phyloP scores from a whole-genome alignment of 2,797 vertebrate species.

The Sebastes steindachneri region DNA sequence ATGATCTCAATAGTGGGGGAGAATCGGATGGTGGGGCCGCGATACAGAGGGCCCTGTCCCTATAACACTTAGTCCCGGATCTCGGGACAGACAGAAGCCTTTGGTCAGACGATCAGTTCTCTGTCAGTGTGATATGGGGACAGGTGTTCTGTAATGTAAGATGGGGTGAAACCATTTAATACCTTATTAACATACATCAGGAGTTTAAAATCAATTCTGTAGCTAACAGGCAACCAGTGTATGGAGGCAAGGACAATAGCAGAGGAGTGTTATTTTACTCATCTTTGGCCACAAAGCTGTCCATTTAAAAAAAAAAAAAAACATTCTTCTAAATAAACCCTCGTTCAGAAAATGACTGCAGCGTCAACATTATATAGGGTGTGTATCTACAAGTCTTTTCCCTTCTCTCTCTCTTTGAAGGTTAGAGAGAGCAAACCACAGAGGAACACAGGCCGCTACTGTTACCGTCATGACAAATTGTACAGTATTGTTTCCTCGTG shows the following conservation, averaged over 20 bases:
- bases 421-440: slow-evolving; percentile 49
- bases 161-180: not conserved
- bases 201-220: not conserved
- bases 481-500: slow-evolving; percentile 30
- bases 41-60: not conserved
- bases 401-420: slow-evolving; percentile 35
- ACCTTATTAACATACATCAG: not conserved
- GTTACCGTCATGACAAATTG: slow-evolving; percentile 57
- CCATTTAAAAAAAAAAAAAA: not conserved
- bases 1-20: not conserved
- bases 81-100: not conserved
- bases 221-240: not conserved
- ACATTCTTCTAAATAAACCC: not conserved
- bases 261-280: not conserved
- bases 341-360: not conserved
- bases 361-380: not conserved
- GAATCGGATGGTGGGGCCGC: not conserved
- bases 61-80: not conserved
- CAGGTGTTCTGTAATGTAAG: not conserved
- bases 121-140: not conserved
- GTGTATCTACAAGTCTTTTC: not conserved
- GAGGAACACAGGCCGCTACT: slow-evolving; percentile 39
- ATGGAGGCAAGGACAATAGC: not conserved
- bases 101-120: not conserved
- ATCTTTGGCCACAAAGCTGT: not conserved